These are phyloP conservation scores for Chloroclystis v-ata DNA, from an alignment of 2,888 invertebrate genomes.

Conservation along the genomic window DNA sequence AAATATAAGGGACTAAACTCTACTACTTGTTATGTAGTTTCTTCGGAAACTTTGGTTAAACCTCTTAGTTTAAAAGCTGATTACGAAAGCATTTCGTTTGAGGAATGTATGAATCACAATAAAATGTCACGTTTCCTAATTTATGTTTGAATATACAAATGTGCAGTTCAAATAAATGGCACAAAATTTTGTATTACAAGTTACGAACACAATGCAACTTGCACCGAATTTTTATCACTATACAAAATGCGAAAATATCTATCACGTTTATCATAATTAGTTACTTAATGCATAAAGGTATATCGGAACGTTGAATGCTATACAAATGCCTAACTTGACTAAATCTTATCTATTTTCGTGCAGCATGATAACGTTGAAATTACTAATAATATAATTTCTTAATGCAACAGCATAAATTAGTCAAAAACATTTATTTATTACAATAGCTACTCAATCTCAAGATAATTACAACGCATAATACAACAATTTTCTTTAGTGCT, in stretches of 20 bases:
- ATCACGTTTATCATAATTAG: conserved; percentile 23
- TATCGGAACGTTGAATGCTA: conserved; percentile 11
- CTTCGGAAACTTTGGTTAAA: conserved; percentile 41
- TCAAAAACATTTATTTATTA: not conserved
- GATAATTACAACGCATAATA: not conserved
- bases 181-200: conserved; percentile 58
- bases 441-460: conserved; percentile 7
- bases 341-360: conserved; percentile 9
- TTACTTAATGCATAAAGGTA: conserved; percentile 12
- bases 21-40: conserved; percentile 37
- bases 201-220: conserved; percentile 25
- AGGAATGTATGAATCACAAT: conserved; percentile 67
- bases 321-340: conserved; percentile 20
- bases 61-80: conserved; percentile 27
- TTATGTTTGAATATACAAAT: conserved; percentile 34
- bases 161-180: conserved; percentile 64
- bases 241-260: conserved; percentile 27
- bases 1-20: conserved; percentile 40
- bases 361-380: conserved; percentile 7
- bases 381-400: conserved; percentile 7
- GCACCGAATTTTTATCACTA: conserved; percentile 28
- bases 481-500: not conserved
- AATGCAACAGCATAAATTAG: conserved; percentile 5
- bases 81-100: conserved; percentile 15
- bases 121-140: conserved; percentile 15